Percentiles rank a stretch among this genome's conserved stretches.
phyloP scores from a whole-genome alignment of 2,797 vertebrate species.

The Labeo calbasu region DNA sequence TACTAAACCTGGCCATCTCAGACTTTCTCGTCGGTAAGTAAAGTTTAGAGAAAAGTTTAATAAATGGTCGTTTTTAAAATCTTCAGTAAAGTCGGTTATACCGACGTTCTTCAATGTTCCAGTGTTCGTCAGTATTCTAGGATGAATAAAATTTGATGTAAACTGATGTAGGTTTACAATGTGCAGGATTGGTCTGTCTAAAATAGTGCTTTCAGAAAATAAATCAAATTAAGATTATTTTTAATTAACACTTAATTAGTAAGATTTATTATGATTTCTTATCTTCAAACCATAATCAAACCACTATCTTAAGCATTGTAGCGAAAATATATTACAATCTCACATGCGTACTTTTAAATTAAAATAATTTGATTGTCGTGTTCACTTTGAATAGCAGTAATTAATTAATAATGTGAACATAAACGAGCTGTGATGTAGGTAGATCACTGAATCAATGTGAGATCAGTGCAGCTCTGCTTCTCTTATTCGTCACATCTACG shows the following conservation, averaged over 20 bases:
- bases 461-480: neutral
- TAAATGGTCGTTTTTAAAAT: neutral
- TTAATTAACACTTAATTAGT: neutral
- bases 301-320: neutral
- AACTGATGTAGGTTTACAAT: neutral
- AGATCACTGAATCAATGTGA: neutral
- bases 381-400: neutral
- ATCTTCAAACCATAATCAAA: neutral
- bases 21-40: constrained; percentile 88
- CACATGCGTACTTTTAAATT: too few species aligned
- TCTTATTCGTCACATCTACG: neutral
- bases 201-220: neutral
- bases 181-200: neutral
- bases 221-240: too few species aligned
- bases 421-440: neutral
- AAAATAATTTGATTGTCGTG: neutral
- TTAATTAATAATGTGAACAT: neutral
- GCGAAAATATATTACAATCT: neutral
- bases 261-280: neutral
- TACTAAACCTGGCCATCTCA: constrained; percentile 90
- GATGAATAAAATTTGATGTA: neutral
- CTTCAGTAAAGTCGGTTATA: neutral
- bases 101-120: neutral
- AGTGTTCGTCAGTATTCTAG: neutral
- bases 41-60: neutral